These are phyloP conservation scores for Diarsia dahlii DNA, from an alignment of 2,888 invertebrate genomes.

Conservation along the genomic window DNA sequence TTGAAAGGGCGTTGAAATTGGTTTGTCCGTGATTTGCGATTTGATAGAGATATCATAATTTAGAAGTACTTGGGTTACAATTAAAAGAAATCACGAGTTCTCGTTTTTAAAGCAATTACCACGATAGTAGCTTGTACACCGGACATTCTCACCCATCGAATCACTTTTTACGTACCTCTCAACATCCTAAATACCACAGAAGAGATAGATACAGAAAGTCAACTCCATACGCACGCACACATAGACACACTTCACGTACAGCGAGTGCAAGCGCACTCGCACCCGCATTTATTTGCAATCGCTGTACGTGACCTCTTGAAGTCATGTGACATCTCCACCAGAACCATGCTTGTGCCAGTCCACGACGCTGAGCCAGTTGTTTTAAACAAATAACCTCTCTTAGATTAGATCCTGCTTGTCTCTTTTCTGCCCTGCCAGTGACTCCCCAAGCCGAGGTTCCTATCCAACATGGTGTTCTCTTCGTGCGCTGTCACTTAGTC, in stretches of 20 bases:
- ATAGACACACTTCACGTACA: neutral
- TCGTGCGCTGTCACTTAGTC: too few species aligned
- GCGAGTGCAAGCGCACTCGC: conserved; percentile 10
- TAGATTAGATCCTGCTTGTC: too few species aligned
- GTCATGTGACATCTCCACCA: neutral
- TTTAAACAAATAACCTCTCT: too few species aligned
- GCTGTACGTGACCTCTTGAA: neutral
- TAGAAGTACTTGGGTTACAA: conserved; percentile 8
- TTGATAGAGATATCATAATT: conserved; percentile 33
- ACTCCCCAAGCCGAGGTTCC: too few species aligned
- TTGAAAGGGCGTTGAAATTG: conserved; percentile 46
- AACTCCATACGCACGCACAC: neutral
- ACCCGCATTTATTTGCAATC: neutral
- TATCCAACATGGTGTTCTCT: too few species aligned
- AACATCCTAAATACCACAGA: neutral
- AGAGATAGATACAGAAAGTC: neutral
- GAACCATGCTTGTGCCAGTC: too few species aligned
- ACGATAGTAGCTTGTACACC: conserved; percentile 4
- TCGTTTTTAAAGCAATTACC: conserved; percentile 1
- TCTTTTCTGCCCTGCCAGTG: too few species aligned
- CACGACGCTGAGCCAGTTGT: too few species aligned
- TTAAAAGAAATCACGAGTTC: conserved; percentile 13
- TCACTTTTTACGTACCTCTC: conserved; percentile 5
- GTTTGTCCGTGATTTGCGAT: conserved; percentile 47
- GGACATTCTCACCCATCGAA: neutral